Conservation (phyloP, 1,140 invertebrate species). For the Ptiloglossa arizonensis region DNA sequence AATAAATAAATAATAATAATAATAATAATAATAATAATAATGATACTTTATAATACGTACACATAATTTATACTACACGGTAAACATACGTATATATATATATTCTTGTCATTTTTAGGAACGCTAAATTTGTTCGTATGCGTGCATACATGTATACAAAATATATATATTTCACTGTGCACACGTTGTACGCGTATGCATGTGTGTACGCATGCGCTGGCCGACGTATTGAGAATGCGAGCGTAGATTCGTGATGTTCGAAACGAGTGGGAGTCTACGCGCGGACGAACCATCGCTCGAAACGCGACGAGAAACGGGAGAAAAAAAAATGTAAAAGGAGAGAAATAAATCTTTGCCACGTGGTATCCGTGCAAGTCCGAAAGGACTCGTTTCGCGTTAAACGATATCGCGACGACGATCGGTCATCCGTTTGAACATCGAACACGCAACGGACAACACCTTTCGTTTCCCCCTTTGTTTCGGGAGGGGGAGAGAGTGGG, state of each 20-base stretch:
- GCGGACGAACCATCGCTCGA: no score
- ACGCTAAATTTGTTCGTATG: slow-evolving; percentile 62
- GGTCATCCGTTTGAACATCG: no score
- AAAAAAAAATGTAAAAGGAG: no score
- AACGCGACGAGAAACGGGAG: slow-evolving; percentile 32
- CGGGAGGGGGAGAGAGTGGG: no score
- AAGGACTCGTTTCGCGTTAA: background rate
- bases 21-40: slow-evolving; percentile 54
- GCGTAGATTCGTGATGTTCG: slow-evolving; percentile 52
- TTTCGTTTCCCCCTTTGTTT: no score
- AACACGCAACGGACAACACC: no score
- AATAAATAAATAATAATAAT: slow-evolving; percentile 57
- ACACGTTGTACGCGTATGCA: slow-evolving; percentile 24
- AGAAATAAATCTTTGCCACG: slow-evolving; percentile 49
- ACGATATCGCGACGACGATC: background rate
- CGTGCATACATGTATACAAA: slow-evolving; percentile 8
- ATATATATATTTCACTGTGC: slow-evolving; percentile 6
- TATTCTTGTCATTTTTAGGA: slow-evolving; percentile 74
- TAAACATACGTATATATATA: slow-evolving; percentile 66
- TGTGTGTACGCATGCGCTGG: slow-evolving; percentile 14
- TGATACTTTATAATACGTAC: slow-evolving; percentile 64
- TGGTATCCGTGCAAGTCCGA: slow-evolving; percentile 30
- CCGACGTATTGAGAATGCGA: slow-evolving; percentile 41
- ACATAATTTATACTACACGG: slow-evolving; percentile 65
- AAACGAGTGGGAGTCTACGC: slow-evolving; percentile 43